Base-by-base conservation (phyloP, 1,140 invertebrate species). In the Antheraea mylitta region DNA sequence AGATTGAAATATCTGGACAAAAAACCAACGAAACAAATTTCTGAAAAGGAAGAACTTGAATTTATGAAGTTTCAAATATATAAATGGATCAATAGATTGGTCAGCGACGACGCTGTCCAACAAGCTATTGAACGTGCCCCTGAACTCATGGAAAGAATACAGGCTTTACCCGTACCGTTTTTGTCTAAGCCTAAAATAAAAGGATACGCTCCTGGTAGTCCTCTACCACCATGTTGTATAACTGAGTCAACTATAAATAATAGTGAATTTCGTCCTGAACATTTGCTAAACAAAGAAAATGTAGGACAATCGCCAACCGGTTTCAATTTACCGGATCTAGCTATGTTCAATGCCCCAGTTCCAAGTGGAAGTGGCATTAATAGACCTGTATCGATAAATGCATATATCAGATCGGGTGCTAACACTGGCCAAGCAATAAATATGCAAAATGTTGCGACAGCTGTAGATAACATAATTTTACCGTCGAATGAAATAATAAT, bases 41-140 rank as follows among this genome's bases (percentile, higher is more conserved):
- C 75, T 18, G 72, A 81, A 19, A 70, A 74, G 72, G 73, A 74
- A 42, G 83, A 87, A 68, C 36, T 89, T 42, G 84, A 89, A 74
- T 68, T 81, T 73, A 79, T 89, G 36, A 86, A 84, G 53, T 89
- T 82, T 78, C 81, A 86, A 66, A 80, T 89, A 67, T 89, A 85
- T 70, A 86, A 85, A 79, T 84, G 81, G 80, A 76, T 87, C 13
- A 79, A 78, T 69, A 87, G 83, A 68, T 64, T 82, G 10, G 70
- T 76, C 10, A 74, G 72, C 10, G 68, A 78, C 37, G 66, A 77
- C 9, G 37, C 13, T 64, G 80, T 75, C 66, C 70, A 77, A 22
- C 61, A 72, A 68, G 69, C 76, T 9, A 64, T 79, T 18, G 67
- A 78, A 30, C 73, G 73, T 68, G 83, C 82, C 16, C 60, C 68